Evolutionary conservation across 2,113 vertebrate genomes (phyloP).

Genomic region (Bostrychus sinensis): DNA sequence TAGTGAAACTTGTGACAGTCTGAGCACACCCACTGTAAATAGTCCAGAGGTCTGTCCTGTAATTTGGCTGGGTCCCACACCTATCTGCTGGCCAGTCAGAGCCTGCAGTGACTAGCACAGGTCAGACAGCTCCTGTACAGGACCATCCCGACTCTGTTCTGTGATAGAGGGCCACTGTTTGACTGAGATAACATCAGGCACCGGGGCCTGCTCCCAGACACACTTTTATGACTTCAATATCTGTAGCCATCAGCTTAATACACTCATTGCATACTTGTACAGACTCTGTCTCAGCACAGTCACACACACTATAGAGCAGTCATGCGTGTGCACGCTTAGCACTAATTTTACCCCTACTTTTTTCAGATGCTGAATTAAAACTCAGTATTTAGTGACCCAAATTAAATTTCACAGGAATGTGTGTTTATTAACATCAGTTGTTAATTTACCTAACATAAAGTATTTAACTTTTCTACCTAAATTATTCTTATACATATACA

Average conservation of each 20-base stretch:
- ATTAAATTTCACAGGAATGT: slow-evolving; percentile 17
- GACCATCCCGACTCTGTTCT: slow-evolving; percentile 71
- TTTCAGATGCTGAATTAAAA: not conserved
- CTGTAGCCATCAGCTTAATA: slow-evolving; percentile 71
- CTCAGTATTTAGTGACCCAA: not conserved
- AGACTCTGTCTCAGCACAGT: slow-evolving; percentile 35
- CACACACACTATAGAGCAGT: slow-evolving; percentile 23
- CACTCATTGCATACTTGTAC: slow-evolving; percentile 59
- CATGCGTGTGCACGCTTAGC: not conserved
- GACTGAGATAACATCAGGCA: slow-evolving; percentile 81
- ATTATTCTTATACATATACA: too few species aligned
- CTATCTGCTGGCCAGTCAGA: slow-evolving; percentile 22
- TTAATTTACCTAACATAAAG: slow-evolving; percentile 1
- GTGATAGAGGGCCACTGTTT: slow-evolving; percentile 70
- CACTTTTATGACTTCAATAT: slow-evolving; percentile 78
- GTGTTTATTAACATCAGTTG: slow-evolving; percentile 15
- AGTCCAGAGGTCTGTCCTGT: slow-evolving; percentile 37
- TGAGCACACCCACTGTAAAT: slow-evolving; percentile 53
- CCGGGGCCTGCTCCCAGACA: slow-evolving; percentile 69
- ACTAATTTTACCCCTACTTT: not conserved
- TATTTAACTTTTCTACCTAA: not conserved
- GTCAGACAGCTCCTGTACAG: slow-evolving; percentile 52
- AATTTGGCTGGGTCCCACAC: slow-evolving; percentile 35
- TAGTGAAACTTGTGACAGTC: slow-evolving; percentile 19
- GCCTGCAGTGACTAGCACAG: slow-evolving; percentile 24